These are phyloP conservation scores for Mesoligia furuncula DNA, from an alignment of 2,888 invertebrate species.

Conservation along the genomic window DNA sequence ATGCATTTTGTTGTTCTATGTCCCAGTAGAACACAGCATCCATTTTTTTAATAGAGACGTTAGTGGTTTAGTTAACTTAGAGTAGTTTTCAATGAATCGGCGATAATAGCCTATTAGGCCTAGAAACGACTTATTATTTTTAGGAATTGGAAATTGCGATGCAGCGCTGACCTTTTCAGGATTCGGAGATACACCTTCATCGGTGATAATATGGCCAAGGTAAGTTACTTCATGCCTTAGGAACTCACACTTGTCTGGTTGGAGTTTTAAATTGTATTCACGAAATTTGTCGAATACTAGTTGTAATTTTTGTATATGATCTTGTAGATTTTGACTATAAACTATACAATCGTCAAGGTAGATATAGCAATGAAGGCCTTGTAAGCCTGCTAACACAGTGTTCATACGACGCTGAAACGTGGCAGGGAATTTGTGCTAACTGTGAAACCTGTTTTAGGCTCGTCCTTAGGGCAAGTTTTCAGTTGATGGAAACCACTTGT, in stretches of 20 bases:
- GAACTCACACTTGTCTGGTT: conserved; percentile 39
- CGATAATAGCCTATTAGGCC: conserved; percentile 50
- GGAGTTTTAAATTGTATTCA: conserved; percentile 27
- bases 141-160: conserved; percentile 26
- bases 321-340: conserved; percentile 13
- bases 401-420: too few species aligned
- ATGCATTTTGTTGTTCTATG: too few species aligned
- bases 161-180: conserved; percentile 35
- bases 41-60: too few species aligned
- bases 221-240: conserved; percentile 38
- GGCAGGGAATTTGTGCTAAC: conserved; percentile 18
- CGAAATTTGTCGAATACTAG: conserved; percentile 18
- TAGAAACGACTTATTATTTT: conserved; percentile 48
- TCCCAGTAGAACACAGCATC: too few species aligned
- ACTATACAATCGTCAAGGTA: too few species aligned
- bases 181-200: conserved; percentile 35
- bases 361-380: conserved; percentile 58
- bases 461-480: conserved; percentile 12
- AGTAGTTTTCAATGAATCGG: conserved; percentile 25
- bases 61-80: too few species aligned
- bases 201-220: conserved; percentile 40
- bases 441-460: conserved; percentile 57
- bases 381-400: conserved; percentile 51
- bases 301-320: conserved; percentile 3
- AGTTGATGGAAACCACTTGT: conserved; percentile 44